Conservation (phyloP, 2,888 invertebrate genomes). For the Arrhopalites spinosus region DNA sequence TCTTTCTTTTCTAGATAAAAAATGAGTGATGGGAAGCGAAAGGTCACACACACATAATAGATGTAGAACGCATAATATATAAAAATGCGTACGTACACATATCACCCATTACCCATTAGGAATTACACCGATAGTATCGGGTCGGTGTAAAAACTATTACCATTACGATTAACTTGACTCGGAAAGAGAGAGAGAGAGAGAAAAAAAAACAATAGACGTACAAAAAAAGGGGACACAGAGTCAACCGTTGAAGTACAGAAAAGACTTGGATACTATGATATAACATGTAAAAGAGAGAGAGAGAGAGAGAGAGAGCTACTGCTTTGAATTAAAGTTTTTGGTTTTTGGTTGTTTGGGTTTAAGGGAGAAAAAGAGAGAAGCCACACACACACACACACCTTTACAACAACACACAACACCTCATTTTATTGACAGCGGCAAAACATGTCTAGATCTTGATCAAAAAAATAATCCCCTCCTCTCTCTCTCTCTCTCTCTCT, state of each 20-base stretch:
- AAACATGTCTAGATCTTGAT: constrained; percentile 31
- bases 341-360: neutral
- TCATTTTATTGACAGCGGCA: constrained; percentile 21
- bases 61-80: neutral
- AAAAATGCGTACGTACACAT: neutral
- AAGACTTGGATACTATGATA: no score
- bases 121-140: constrained; percentile 16
- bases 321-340: neutral
- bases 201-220: neutral
- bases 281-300: neutral
- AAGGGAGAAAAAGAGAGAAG: neutral
- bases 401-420: constrained; percentile 8
- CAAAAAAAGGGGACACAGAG: neutral
- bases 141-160: neutral
- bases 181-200: neutral
- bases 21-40: constrained; percentile 35
- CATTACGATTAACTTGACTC: constrained; percentile 16
- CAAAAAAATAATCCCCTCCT: neutral
- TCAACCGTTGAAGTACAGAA: neutral
- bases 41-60: constrained; percentile 14
- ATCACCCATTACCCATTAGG: constrained; percentile 12
- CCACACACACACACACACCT: constrained; percentile 16
- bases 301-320: neutral
- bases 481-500: neutral
- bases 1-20: constrained; percentile 13